Base-by-base conservation (phyloP, 2,797 vertebrate genomes). In the Eutrigla gurnardus region DNA sequence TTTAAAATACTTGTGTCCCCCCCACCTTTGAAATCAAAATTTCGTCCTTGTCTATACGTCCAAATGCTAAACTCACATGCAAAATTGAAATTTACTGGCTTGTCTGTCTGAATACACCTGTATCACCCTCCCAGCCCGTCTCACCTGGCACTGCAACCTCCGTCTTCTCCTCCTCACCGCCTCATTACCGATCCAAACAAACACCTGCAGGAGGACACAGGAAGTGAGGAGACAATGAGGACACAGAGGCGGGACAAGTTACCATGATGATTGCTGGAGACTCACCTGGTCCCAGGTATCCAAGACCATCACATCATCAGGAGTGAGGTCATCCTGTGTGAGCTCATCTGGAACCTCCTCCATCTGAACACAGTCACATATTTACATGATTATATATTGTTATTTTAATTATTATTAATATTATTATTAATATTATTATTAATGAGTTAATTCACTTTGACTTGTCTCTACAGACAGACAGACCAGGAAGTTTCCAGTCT, bases 311-410 rank as follows among this genome's bases (percentile, higher is more conserved):
- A 94, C 83, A 73, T 95, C 94, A 85, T 94, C 93, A 49, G 86
- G 78, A 35, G 89, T 89, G 7, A 94, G 80, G 54, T 94, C 92
- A 1, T 89, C 87, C 83, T 94, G 93, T 0, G 52, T 93, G 65
- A 94, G 82, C 53, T 94, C 91, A n/a, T 93, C 93, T 43, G 93
- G 92, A 17, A 94, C 89, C 47, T 93, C 93, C 50, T 94, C 93
- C 37, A 97, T 96, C 97, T 97, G 80, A 49, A 65, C 59, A 36
- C 18, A 32, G 7, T 18, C 47, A 50, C 45, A 17, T 15, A 46
- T 5, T 15, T 15, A 11, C 40, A 42, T 25, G 7, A 40, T 6
- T 7, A 40, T 7, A 14, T 43, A 11, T 43, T 11, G 10, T 13
- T 43, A 39, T 15, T 13, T 4, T 45, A 5, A 39, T 39, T 39